Conservation (phyloP, 1,140 invertebrate species). For the Eupeodes corollae region DNA sequence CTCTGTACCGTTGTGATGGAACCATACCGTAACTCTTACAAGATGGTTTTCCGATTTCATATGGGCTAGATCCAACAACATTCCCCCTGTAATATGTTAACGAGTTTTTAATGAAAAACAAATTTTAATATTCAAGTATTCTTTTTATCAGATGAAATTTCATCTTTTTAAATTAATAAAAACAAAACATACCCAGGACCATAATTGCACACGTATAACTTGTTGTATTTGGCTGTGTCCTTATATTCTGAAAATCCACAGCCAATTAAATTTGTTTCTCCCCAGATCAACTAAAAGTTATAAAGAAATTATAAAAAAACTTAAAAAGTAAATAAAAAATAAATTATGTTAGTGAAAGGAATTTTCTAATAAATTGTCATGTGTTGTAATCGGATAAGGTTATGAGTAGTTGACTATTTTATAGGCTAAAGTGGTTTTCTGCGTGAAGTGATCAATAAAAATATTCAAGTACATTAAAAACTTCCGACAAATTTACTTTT, state of each 20-base stretch:
- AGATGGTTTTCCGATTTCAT: constrained; percentile 58
- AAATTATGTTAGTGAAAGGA: too few species aligned
- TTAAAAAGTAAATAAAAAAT: background rate
- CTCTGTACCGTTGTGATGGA: constrained; percentile 59
- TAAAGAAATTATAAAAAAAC: background rate
- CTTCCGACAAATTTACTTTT: too few species aligned
- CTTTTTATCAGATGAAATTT: constrained; percentile 1
- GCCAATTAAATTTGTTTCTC: constrained; percentile 62
- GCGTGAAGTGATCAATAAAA: too few species aligned
- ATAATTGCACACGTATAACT: constrained; percentile 79
- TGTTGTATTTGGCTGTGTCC: constrained; percentile 58
- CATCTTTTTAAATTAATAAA: background rate
- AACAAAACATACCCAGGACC: constrained; percentile 54
- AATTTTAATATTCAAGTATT: background rate
- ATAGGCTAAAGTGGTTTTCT: too few species aligned
- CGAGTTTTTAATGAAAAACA: background rate
- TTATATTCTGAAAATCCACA: constrained; percentile 73
- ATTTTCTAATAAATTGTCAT: too few species aligned
- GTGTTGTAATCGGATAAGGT: too few species aligned
- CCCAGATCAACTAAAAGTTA: constrained; percentile 57
- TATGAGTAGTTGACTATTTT: too few species aligned
- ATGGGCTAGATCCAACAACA: constrained; percentile 60
- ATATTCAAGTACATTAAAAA: too few species aligned
- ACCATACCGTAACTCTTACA: constrained; percentile 56
- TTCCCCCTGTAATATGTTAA: constrained; percentile 50